Evolutionary conservation across 2,797 vertebrate genomes (phyloP), one percentile per base, ranked within the genome.

Genomic region (Echeneis naucrates): DNA sequence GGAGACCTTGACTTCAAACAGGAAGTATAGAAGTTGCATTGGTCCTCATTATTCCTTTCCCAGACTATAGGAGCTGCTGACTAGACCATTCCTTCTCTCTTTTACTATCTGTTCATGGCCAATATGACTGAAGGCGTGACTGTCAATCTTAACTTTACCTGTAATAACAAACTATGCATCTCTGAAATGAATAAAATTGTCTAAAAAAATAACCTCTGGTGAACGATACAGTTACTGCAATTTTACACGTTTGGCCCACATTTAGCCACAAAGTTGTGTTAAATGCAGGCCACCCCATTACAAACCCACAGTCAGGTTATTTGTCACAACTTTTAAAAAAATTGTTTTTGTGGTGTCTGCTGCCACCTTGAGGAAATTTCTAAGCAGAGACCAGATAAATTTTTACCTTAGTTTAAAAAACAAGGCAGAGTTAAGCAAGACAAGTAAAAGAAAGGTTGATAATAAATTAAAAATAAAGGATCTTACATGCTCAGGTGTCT

Each of bases 331-430:
- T 42, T n/a, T 19, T 37, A 9, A 26, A 42, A 21, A 17, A 6
- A 0, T 4, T 5, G 24, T 12, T 53, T 75, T 9, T 42, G 42
- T 44, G 50, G 74, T 68, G 19, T 82, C n/a, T 61, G 40, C 44
- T 52, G 78, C 83, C 90, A 81, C 42, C 88, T 76, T 65, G 83
- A 88, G 90, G 82, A 8, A 38, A 0, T 9, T 53, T 48, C 13
- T 14, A 0, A 47, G 6, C 23, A 42, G 24, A 35, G 11, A 21
- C 9, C 8, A 52, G 21, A 53, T 30, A 50, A 0, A 33, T 12
- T 14, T 23, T 51, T 52, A 4, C 13, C 5, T n/a, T 14, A 44
- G 6, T 48, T 33, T 37, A 1, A 8, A 11, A 16, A 5, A 23
- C 4, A 3, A 14, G 19, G 9, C 21, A 11, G 17, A 44, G n/a